Conservation (phyloP, 2,888 invertebrate species). For the Eurois occulta region DNA sequence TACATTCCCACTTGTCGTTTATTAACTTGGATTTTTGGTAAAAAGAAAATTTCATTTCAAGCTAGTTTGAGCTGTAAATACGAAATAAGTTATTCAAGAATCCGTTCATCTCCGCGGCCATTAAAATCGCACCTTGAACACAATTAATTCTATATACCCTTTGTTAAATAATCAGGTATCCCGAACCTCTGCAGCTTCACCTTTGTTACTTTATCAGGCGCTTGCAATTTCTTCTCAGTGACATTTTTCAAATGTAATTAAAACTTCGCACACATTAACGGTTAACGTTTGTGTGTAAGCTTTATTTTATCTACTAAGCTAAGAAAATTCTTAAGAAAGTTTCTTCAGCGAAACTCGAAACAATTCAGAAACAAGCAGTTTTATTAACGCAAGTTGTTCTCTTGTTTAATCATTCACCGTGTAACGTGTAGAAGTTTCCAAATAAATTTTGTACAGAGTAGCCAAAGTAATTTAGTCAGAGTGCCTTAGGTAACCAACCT, state of each 20-base stretch:
- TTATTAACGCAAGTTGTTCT: constrained; percentile 75
- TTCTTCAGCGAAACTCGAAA: constrained; percentile 67
- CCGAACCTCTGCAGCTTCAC: constrained; percentile 23
- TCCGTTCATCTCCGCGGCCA: background rate
- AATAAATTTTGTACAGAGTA: constrained; percentile 75
- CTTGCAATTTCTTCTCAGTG: constrained; percentile 42
- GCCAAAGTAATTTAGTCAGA: constrained; percentile 73
- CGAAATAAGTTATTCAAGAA: background rate
- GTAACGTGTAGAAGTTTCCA: constrained; percentile 76
- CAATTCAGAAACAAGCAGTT: constrained; percentile 75
- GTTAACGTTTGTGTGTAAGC: constrained; percentile 64
- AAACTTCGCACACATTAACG: constrained; percentile 64
- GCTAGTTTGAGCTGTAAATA: background rate
- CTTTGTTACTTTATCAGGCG: constrained; percentile 39
- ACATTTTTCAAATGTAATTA: constrained; percentile 64
- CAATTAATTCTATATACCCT: constrained; percentile 27
- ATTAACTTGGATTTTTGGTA: constrained; percentile 72
- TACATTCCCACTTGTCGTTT: constrained; percentile 70
- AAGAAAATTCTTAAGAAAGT: constrained; percentile 70
- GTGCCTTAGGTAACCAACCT: constrained; percentile 72
- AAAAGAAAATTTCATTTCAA: constrained; percentile 32
- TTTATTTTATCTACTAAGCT: constrained; percentile 69
- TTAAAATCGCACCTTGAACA: constrained; percentile 16
- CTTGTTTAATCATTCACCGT: constrained; percentile 77
- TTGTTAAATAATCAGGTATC: constrained; percentile 38